Evolutionary conservation across 2,797 vertebrate species (phyloP).

Genomic region (Selene dorsalis): DNA sequence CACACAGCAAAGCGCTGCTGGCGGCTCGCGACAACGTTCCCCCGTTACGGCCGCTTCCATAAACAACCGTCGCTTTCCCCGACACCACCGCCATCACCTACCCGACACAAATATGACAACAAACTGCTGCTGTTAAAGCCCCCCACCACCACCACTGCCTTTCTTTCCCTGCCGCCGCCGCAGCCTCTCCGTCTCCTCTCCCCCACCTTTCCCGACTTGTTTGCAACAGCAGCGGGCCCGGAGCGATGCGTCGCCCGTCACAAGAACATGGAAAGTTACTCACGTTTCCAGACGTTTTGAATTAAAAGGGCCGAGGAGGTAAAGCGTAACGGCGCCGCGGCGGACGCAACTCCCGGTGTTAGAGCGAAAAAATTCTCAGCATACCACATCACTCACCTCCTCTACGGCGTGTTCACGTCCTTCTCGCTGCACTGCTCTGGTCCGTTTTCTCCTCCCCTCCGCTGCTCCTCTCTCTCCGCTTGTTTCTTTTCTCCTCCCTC

Average conservation of each 20-base stretch:
- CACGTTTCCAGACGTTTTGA: conserved; percentile 5
- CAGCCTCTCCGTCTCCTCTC: conserved; percentile 52
- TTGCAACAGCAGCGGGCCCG: conserved; percentile 60
- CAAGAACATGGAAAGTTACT: conserved; percentile 63
- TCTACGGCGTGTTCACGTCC: conserved; percentile 67
- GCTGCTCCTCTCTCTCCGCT: conserved; percentile 44
- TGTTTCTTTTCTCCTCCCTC: conserved; percentile 72
- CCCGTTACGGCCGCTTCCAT: not conserved
- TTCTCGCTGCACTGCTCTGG: conserved; percentile 55
- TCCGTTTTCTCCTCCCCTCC: conserved; percentile 48
- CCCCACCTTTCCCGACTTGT: conserved; percentile 53
- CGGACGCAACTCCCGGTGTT: not conserved
- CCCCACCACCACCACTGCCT: not conserved
- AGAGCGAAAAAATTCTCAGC: conserved; percentile 20
- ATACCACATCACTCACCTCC: conserved; percentile 79
- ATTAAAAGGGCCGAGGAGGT: too few species aligned
- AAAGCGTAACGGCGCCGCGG: too few species aligned
- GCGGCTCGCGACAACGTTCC: conserved; percentile 18
- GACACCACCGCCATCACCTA: not conserved
- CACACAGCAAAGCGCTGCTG: conserved; percentile 3
- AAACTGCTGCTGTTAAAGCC: conserved; percentile 29
- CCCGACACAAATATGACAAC: not conserved
- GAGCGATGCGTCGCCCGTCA: conserved; percentile 45
- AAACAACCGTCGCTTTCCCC: not conserved
- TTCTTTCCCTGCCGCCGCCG: conserved; percentile 37